phyloP scores from a whole-genome alignment of 2,888 invertebrate species.

The Caenorhabditis doughertyi region DNA sequence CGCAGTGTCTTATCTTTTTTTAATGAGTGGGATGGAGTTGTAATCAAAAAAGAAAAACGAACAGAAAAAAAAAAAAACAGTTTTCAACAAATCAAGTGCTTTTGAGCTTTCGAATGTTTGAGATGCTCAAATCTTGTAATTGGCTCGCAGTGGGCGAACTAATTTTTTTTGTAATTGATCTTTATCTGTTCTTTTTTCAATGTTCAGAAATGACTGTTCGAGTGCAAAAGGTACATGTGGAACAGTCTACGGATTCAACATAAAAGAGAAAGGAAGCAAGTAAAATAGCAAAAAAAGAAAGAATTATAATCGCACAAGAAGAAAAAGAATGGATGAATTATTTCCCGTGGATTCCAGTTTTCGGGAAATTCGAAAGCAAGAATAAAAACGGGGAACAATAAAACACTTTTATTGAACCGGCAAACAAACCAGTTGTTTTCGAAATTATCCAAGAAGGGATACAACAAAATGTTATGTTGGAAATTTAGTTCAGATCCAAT shows the following conservation, averaged over 20 bases:
- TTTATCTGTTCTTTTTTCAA: conserved; percentile 1
- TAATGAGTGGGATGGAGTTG: conserved; percentile 3
- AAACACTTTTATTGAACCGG: too few relatives aligned
- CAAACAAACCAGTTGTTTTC: too few relatives aligned
- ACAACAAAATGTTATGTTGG: too few relatives aligned
- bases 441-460: too few relatives aligned
- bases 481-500: too few relatives aligned
- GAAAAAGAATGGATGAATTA: too few relatives aligned
- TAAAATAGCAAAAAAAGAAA: too few relatives aligned
- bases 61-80: conserved; percentile 16
- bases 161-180: conserved; percentile 17
- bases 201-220: not conserved
- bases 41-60: conserved; percentile 12
- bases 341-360: too few relatives aligned
- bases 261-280: not conserved
- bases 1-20: not conserved
- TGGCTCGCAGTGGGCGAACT: not conserved
- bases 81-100: conserved; percentile 41
- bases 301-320: too few relatives aligned
- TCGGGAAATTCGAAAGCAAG: too few relatives aligned
- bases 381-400: too few relatives aligned
- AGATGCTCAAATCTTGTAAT: conserved; percentile 13
- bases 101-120: conserved; percentile 20
- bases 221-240: not conserved
- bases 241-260: not conserved